Conservation (phyloP, 2,797 vertebrate species). For the Helarctos malayanus region DNA sequence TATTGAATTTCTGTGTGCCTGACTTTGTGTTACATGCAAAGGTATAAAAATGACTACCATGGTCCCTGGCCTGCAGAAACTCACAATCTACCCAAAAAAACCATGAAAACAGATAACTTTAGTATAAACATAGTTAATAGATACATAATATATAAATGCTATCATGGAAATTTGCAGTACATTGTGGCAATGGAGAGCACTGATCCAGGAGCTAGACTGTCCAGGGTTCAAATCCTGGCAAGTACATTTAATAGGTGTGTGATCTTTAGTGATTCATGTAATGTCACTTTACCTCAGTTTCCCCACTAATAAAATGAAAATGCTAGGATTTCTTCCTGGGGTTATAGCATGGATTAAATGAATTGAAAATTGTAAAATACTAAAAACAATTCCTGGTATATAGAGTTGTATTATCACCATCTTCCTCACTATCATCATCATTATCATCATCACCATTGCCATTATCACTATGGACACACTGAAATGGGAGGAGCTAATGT, state of each 20-base stretch:
- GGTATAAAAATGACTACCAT: slow-evolving; percentile 51
- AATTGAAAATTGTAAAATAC: not conserved
- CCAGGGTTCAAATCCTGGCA: not conserved
- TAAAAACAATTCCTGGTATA: not conserved
- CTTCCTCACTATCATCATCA: not conserved
- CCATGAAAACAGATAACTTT: not conserved
- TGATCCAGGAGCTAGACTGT: not conserved
- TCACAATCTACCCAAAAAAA: not conserved
- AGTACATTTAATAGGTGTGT: not conserved
- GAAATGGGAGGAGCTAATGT: not conserved
- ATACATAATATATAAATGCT: not conserved
- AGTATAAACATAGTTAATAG: not conserved
- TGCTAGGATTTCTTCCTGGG: not conserved
- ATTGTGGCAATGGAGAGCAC: not conserved
- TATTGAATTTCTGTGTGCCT: slow-evolving; percentile 38
- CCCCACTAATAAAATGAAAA: not conserved
- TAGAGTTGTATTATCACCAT: not conserved
- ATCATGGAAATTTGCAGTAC: not conserved
- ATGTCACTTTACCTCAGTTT: not conserved
- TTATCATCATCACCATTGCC: too few species aligned
- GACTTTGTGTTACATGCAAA: slow-evolving; percentile 22
- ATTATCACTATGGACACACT: not conserved
- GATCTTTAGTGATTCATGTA: not conserved
- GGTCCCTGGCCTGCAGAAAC: not conserved
- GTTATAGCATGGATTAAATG: not conserved